Evolutionary conservation across 2,888 invertebrate genomes (phyloP), one percentile per base, ranked within the genome.

Genomic region (Cantharis lateralis): DNA sequence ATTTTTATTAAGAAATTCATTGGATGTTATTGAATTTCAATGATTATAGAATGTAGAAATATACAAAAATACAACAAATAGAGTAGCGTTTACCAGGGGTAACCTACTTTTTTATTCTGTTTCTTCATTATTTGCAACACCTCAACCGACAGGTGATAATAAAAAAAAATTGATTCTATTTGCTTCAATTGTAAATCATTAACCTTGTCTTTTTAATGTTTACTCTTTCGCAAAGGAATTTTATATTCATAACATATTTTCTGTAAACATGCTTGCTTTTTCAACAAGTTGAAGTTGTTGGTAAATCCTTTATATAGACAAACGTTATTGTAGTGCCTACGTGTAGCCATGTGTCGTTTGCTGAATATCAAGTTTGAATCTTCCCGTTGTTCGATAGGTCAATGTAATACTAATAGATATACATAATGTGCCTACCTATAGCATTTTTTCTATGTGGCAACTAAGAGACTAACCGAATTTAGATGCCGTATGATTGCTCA

Each of bases 401-500:
- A 66, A 66, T 20, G 64, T 66, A 20, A 9, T 18, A 66, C 13
- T 11, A 66, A 66, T 20, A 20, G 18, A 66, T 24, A 24, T 66
- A 20, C 18, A 18, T 18, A 18, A 18, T 18, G 18, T 18, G 3
- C 18, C 5, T 20, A 24, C 24, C 24, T 24, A 24, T 1, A 66
- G 24, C n/a, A n/a, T 20, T 20, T 64, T 64, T 15, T 18, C 64
- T 69, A 70, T 70, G 74, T 64, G 26, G 62, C 48, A 26, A 74
- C 70, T 7, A 20, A 48, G 7, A 63, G 32, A 24, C 74, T 70
- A 64, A 63, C 32, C 20, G 70, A 70, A 48, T 74, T 74, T 70
- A 70, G 72, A 72, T 72, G 76, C 62, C 62, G 63, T 72, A 62
- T 70, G 73, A 73, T 76, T 72, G 70, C 73, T 76, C 78, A 79